Evolutionary conservation across 1,140 invertebrate genomes (phyloP), one percentile per base, ranked within the genome.

Genomic region (Drepana arcuata): DNA sequence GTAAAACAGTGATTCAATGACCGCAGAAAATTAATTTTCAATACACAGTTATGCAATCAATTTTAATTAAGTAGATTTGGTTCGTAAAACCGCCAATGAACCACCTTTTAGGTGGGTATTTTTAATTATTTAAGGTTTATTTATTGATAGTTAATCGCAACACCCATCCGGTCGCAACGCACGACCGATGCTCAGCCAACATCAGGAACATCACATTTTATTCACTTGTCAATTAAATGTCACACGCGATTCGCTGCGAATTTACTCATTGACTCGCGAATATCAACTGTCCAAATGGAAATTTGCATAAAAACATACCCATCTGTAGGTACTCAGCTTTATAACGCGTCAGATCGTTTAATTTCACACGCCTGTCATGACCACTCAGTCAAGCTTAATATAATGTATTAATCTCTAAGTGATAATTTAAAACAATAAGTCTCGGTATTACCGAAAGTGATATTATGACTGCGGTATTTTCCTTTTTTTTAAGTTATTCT

Each of bases 211-310:
- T 70, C 59, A 61, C 56, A 64, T 73, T 75, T 70, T 70, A 69
- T 66, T 69, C 66, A 61, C 68, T 75, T 77, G 66, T 72, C 78
- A 71, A 71, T 77, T 71, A 71, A 70, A 71, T 64, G 71, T 78
- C 69, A 68, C 66, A 53, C 49, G 48, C 67, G 65, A 75, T 72
- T 62, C 66, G 63, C 42, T 65, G 63, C 54, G 64, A 79, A 78
- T 82, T 80, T 72, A 69, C 67, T 52, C 73, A 70, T 55, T 65
- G 54, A 59, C 39, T 56, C 51, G 60, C 51, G 63, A 67, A 69
- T 67, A 73, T 81, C 66, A 75, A 63, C 63, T 48, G 57, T 47
- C 50, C 63, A 66, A 71, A 71, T 71, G 72, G 44, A 63, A 70
- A 78, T 79, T 73, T 77, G 56, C 72, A 77, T 79, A 70, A 70